Percentiles rank a stretch among this genome's conserved stretches.
Conservation (phyloP, 2,888 invertebrate genomes). For the Allygus modestus region DNA sequence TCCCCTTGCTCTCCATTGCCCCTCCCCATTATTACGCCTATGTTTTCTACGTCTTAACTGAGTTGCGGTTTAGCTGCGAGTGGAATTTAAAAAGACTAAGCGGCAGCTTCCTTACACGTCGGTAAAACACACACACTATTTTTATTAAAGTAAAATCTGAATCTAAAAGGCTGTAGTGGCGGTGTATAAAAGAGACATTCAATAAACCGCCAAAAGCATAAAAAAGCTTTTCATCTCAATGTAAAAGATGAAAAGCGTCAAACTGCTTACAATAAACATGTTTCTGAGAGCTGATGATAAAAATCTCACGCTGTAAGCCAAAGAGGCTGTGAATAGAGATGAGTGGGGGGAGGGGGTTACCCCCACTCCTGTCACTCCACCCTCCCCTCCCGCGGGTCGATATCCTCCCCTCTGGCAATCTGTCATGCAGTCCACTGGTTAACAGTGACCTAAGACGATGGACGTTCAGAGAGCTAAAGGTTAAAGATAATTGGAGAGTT, state of each 20-base stretch:
- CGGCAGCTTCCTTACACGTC: too few species aligned
- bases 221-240: constrained; percentile 42
- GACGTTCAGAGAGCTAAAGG: neutral
- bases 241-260: constrained; percentile 56
- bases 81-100: too few species aligned
- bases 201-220: constrained; percentile 43
- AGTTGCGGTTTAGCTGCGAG: too few species aligned
- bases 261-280: constrained; percentile 51
- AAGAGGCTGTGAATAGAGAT: constrained; percentile 53
- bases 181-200: neutral
- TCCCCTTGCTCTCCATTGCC: too few species aligned
- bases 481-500: too few species aligned
- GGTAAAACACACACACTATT: too few species aligned
- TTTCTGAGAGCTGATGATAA: constrained; percentile 55
- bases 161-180: neutral
- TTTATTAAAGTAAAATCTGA: too few species aligned
- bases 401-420: constrained; percentile 25
- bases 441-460: neutral
- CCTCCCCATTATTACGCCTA: too few species aligned
- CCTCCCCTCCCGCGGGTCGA: constrained; percentile 45
- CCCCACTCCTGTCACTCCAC: neutral
- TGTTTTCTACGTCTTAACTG: too few species aligned
- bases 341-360: neutral
- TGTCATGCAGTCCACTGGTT: neutral
- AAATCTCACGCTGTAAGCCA: constrained; percentile 57